Percentiles rank a stretch among this genome's conserved stretches.
phyloP scores from a whole-genome alignment of 2,113 vertebrate genomes.

The Rhabdomys dilectus region DNA sequence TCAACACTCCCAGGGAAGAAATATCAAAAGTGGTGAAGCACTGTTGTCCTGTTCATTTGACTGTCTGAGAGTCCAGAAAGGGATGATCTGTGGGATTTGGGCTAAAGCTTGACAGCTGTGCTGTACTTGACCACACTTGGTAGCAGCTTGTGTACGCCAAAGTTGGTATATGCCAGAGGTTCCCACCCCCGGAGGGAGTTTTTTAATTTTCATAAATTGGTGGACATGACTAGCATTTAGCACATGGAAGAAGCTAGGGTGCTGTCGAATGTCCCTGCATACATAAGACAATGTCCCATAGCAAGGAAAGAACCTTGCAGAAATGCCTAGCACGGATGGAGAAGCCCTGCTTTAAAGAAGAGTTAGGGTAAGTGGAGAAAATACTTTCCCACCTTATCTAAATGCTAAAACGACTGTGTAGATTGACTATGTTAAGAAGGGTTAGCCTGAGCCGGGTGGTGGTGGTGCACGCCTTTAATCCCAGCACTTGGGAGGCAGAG shows the following conservation, averaged over 20 bases:
- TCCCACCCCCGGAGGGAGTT: background rate
- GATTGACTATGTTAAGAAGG: background rate
- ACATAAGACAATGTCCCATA: background rate
- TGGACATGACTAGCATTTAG: background rate
- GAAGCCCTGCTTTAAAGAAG: background rate
- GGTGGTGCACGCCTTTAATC: too few species aligned
- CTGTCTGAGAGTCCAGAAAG: background rate
- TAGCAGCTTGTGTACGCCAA: background rate
- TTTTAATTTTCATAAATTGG: background rate
- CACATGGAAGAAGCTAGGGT: background rate
- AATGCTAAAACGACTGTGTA: background rate
- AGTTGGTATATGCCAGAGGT: background rate
- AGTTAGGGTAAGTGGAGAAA: background rate
- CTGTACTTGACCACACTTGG: too few species aligned
- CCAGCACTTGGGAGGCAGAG: too few species aligned
- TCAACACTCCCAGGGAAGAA: background rate
- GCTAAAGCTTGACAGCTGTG: background rate
- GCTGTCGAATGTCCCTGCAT: background rate
- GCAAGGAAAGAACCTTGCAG: background rate
- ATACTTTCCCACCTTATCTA: background rate
- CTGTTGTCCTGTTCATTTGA: background rate
- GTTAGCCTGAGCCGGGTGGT: too few species aligned
- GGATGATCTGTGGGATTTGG: too few species aligned
- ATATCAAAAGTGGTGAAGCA: too few species aligned
- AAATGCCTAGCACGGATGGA: background rate